Evolutionary conservation across 1,140 invertebrate species (phyloP), one percentile per base, ranked within the genome.

Genomic region (Phymastichus coffea): DNA sequence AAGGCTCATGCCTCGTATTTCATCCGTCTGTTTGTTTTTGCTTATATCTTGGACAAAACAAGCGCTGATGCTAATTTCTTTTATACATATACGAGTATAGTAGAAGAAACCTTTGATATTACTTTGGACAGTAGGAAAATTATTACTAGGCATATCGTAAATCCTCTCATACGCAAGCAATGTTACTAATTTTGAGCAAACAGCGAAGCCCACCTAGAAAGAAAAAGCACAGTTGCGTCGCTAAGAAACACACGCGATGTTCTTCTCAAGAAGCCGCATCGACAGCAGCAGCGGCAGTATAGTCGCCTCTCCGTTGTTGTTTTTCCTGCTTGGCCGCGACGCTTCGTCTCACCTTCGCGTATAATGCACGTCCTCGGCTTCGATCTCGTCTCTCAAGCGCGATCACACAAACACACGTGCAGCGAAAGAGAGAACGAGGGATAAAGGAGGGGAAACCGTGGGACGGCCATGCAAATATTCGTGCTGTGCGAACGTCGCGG

Each of bases 381-480:
- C 57, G 57, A 59, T 61, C 58, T 54, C 51, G 51, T 61, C 58
- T 33, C 44, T 54, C 58, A 59, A 46, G 49, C 52, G 14, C 37
- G 33, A 47, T 61, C 33, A 12, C 6, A 33, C 6, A 54, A 28
- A 23, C 26, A 48, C 46, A 17, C 47, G 47, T 12, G 15, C 47
- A 44, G 17, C 8, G 25, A 46, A 46, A 25, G 35, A 48, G 22
- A 51, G 38, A 30, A 15, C 19, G 33, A 46, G n/a, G n/a, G 19
- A 43, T 15, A 52, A n/a, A n/a, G 51, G 2, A 38, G 41, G 19
- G 67, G 59, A 63, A 64, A 68, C 66, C 66, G 70, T 67, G 67
- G 67, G 67, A 71, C 66, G 63, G 63, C 51, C 52, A 71, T 69
- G 67, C 66, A 71, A 71, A 69, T 71, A 68, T 66, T 60, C 9